Percentiles rank a stretch among this genome's conserved stretches.
Conservation (phyloP, 2,797 vertebrate genomes). For the Cyprinodon diabolis region DNA sequence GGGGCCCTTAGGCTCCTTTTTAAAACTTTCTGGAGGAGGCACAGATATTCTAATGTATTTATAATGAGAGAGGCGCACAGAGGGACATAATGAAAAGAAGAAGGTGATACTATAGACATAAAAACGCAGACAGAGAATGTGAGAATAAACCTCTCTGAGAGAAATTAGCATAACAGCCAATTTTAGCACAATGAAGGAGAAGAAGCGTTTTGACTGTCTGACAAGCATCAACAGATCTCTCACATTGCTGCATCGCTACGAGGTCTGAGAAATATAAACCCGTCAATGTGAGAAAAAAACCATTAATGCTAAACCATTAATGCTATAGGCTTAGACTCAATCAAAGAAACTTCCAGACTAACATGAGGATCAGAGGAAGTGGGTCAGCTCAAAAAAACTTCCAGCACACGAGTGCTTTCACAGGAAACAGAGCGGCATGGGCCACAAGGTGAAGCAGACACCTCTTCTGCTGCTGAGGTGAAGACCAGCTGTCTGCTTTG, state of each 20-base stretch:
- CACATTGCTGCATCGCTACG: conserved; percentile 45
- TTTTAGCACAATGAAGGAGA: background rate
- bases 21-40: background rate
- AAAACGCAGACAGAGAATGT: background rate
- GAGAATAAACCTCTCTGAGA: background rate
- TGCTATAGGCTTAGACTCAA: too few relatives aligned
- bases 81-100: background rate
- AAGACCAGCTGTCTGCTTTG: conserved; percentile 8
- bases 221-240: conserved; percentile 29
- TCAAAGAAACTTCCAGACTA: conserved; percentile 1
- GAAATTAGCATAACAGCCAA: background rate
- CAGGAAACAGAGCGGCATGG: conserved; percentile 20
- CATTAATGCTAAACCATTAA: conserved; percentile 33
- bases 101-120: background rate
- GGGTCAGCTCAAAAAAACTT: conserved; percentile 52
- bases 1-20: too few relatives aligned
- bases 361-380: conserved; percentile 50
- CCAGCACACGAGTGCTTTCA: conserved; percentile 47
- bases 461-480: conserved; percentile 9
- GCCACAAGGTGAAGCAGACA: conserved; percentile 19
- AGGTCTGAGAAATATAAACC: conserved; percentile 54
- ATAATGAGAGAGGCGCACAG: background rate
- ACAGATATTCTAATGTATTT: background rate
- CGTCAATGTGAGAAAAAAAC: conserved; percentile 57
- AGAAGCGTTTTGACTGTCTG: conserved; percentile 1